A percentile compares a stretch with the other conserved stretches of the same genome.
phyloP scores from a whole-genome alignment of 23 tunicate species.

The Styela plicata region DNA sequence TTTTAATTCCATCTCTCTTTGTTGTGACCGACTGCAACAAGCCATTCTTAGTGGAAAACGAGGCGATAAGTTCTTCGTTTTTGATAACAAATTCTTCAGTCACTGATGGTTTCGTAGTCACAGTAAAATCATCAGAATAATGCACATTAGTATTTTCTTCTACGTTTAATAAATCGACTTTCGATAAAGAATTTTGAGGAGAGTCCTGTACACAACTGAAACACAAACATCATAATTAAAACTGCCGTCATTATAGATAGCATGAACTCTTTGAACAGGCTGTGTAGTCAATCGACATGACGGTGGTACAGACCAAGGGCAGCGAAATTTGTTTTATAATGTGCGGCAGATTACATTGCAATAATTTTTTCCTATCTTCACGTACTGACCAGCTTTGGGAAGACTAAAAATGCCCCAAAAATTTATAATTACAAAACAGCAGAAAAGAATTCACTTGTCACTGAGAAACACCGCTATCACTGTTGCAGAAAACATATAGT shows the following conservation, averaged over 20 bases:
- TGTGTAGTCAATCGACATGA: not conserved
- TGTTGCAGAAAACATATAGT: no score
- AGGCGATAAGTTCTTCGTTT: slow-evolving; percentile 44
- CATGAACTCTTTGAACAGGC: not conserved
- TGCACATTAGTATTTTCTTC: not conserved
- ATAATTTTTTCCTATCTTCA: no score
- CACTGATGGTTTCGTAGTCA: not conserved
- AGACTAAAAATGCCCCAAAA: no score
- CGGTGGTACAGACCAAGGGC: no score
- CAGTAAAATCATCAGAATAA: not conserved
- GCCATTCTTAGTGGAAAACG: slow-evolving; percentile 43
- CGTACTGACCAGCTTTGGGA: no score
- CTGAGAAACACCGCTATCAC: no score
- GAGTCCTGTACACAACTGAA: not conserved
- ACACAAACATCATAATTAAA: no score
- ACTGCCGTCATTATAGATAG: not conserved
- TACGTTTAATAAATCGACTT: slow-evolving; percentile 1
- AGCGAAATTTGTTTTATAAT: no score
- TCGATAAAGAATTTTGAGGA: slow-evolving; percentile 6
- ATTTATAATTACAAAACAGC: no score
- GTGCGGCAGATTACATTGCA: no score
- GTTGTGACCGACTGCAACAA: slow-evolving; percentile 37
- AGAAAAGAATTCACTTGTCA: no score
- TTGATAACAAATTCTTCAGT: slow-evolving; percentile 28
- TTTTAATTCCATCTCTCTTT: slow-evolving; percentile 12